Base-by-base conservation (phyloP, 2,797 vertebrate genomes). In the Muraenolepis orangiensis region DNA sequence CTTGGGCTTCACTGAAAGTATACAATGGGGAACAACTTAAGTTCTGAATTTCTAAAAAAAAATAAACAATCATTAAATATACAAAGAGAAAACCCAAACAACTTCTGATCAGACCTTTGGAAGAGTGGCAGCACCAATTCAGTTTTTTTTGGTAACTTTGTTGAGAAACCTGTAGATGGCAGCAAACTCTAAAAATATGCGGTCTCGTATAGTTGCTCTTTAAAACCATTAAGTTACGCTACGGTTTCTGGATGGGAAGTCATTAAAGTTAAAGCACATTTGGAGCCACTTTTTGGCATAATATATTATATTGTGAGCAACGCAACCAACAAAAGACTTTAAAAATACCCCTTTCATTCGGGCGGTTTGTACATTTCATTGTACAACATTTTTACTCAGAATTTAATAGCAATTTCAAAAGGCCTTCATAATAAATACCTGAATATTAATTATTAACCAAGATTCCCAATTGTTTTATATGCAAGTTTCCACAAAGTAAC, bases 201-300 rank as follows among this genome's bases (percentile, higher is more conserved):
- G 57, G 57, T 64, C 57, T 64, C 10, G 11, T 16, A 42, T 64
- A 57, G 51, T 57, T 57, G 51, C 20, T 16, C 51, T 57, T 57
- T 57, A 57, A 57, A 57, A 6, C 20, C 20, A 57, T 57, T 57
- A 34, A 3, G 32, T 57, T 57, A n/a, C 1, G 51, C 51, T 57
- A 57, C 20, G 51, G 6, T 26, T 26, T 64, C 57, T 26, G 10
- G 57, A 12, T 46, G 51, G 23, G 51, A 61, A 61, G n/a, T 61
- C 51, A 61, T 23, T n/a, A 57, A 40, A 61, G 57, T 64, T 64
- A 64, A 64, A 64, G 57, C 57, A 64, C 57, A 64, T 64, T 64
- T 64, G 57, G 23, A 64, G 57, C 57, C 57, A 64, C 57, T 64
- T 64, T 64, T 64, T 64, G 57, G 57, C 57, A 26, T 64, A 34